Conservation (phyloP, 2,113 vertebrate genomes). For the Dipodomys stephensi region DNA sequence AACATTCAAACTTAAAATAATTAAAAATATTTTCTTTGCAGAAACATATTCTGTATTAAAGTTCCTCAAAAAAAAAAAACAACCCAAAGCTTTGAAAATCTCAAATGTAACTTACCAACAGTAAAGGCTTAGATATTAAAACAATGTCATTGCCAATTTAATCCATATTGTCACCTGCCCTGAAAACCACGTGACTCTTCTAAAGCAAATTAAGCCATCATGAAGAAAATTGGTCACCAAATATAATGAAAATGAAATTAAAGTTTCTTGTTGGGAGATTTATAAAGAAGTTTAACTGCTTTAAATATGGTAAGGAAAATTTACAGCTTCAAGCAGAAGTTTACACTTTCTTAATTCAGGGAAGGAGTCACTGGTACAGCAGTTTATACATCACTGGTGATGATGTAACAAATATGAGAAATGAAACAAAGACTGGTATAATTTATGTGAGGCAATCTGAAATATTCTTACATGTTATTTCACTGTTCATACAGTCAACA, state of each 20-base stretch:
- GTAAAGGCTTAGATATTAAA: neutral
- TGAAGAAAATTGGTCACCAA: neutral
- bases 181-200: neutral
- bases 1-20: neutral
- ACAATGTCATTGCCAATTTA: neutral
- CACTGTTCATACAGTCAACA: neutral
- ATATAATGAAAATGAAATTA: neutral
- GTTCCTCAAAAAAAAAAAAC: neutral
- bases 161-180: neutral
- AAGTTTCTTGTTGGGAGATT: neutral
- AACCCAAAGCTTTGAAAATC: neutral
- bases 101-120: neutral
- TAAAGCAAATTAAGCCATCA: neutral
- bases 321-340: neutral
- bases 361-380: neutral
- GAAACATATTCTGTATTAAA: slow-evolving; percentile 4
- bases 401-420: neutral
- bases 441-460: neutral
- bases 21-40: neutral
- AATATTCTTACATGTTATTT: neutral
- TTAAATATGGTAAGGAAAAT: neutral
- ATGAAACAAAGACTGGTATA: neutral
- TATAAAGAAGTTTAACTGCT: neutral
- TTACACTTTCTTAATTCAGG: neutral
- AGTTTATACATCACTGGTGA: neutral